Evolutionary conservation across 2,797 vertebrate species (phyloP).

Genomic region (Zonotrichia albicollis): DNA sequence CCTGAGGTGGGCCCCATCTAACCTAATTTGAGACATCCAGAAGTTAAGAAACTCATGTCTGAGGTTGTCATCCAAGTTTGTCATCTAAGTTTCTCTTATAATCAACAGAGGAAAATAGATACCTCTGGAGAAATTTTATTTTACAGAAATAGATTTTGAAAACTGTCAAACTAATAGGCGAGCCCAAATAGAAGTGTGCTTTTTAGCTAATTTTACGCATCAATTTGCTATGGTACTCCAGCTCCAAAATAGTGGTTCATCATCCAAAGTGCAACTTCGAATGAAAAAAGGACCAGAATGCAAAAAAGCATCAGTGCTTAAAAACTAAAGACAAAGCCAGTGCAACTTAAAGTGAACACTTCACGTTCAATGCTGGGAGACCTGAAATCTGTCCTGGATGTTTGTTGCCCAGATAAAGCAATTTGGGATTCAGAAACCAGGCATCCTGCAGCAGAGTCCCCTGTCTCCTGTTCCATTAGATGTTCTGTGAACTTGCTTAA

Average conservation of each 20-base stretch:
- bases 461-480: neutral
- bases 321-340: neutral
- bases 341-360: neutral
- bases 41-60: neutral
- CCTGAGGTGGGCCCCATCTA: neutral
- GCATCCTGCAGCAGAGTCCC: neutral
- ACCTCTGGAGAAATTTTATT: neutral
- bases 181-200: neutral
- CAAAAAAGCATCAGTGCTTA: neutral
- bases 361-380: rapidly evolving
- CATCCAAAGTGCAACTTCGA: neutral
- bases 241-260: neutral
- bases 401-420: neutral
- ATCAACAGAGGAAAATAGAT: neutral
- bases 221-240: neutral
- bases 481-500: neutral
- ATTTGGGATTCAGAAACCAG: neutral
- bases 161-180: neutral
- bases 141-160: slow-evolving; percentile 13
- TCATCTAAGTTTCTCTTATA: neutral
- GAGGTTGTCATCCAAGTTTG: neutral
- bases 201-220: neutral
- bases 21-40: neutral
- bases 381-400: neutral
- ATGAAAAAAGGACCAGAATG: neutral